Evolutionary conservation across 64 coral and sea anemone species (phyloP), one percentile per base, ranked within the genome.

Genomic region (Dendrophyllia cribrosa): DNA sequence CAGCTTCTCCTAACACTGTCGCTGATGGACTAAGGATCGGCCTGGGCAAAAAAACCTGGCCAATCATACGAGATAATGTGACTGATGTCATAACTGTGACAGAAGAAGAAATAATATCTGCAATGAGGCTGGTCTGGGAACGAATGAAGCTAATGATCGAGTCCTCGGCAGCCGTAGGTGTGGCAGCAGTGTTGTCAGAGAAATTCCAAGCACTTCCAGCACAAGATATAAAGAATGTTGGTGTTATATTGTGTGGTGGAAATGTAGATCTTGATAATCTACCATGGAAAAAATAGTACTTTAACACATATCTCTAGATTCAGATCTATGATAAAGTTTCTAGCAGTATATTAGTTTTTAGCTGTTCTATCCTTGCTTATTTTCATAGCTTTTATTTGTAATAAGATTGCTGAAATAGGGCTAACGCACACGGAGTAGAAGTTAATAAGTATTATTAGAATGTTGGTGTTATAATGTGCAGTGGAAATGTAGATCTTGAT

Each of bases 141-240:
- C 82, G 97, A 87, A 99, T 99, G 97, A 99, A 99, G 53, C 63
- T 99, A 4, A 66, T 99, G 20, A 96, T 99, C 70, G 97, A 99
- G 61, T 94, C 97, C 25, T 99, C 97, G 19, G 94, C 97, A 22
- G 97, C 94, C 22, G 97, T 99, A 3, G 94, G 91, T 15, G 88
- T 99, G 20, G 97, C 97, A 58, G 97, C 94, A 20, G 88, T 91
- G 53, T 85, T 99, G 19, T 91, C 87, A 20, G 82, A 91, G 4
- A 99, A 88, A 88, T 99, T 99, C 74, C 82, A 80, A 61, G 82
- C 83, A 51, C 51, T 89, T 43, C 73, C 82, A 62, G 4, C 16
- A 3, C 44, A 75, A 43, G 59, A 77, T 50, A 48, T 99, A 34
- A 83, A 90, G 21, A 98, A 98, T 44, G 88, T 96, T 84, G 94